These are phyloP conservation scores for Copidosoma floridanum DNA, from an alignment of 1,140 invertebrate genomes.

Conservation along the genomic window DNA sequence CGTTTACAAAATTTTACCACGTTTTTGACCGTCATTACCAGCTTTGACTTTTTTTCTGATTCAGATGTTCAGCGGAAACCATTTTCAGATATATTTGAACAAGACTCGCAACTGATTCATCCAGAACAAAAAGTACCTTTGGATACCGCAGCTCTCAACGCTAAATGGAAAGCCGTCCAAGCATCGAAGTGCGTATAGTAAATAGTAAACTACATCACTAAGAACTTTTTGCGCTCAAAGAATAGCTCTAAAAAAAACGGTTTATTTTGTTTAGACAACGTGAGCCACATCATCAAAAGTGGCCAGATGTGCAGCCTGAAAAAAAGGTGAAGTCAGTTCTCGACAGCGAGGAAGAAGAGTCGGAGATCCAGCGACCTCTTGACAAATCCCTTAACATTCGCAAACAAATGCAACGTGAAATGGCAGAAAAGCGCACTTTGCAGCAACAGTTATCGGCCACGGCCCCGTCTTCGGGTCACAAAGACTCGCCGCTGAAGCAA, in stretches of 20 bases:
- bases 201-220: too few species aligned
- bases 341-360: slow-evolving; percentile 50
- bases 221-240: too few species aligned
- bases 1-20: background rate
- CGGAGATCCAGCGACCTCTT: slow-evolving; percentile 45
- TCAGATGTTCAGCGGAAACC: slow-evolving; percentile 54
- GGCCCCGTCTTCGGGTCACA: slow-evolving; percentile 51
- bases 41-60: background rate
- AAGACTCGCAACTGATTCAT: slow-evolving; percentile 50
- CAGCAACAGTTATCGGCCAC: slow-evolving; percentile 35
- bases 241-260: too few species aligned
- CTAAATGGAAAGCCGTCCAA: slow-evolving; percentile 53
- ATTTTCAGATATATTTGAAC: slow-evolving; percentile 52
- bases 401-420: slow-evolving; percentile 53
- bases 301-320: slow-evolving; percentile 44
- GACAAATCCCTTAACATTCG: slow-evolving; percentile 52
- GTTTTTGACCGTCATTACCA: too few species aligned
- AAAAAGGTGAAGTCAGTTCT: slow-evolving; percentile 37
- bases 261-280: slow-evolving; percentile 43
- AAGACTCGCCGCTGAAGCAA: slow-evolving; percentile 53
- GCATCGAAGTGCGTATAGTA: slow-evolving; percentile 44
- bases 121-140: slow-evolving; percentile 50
- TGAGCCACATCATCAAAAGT: slow-evolving; percentile 45
- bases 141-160: slow-evolving; percentile 50
- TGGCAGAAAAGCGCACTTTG: slow-evolving; percentile 47